Base-by-base conservation (phyloP, 2,888 invertebrate genomes). In the Dryadula phaetusa region DNA sequence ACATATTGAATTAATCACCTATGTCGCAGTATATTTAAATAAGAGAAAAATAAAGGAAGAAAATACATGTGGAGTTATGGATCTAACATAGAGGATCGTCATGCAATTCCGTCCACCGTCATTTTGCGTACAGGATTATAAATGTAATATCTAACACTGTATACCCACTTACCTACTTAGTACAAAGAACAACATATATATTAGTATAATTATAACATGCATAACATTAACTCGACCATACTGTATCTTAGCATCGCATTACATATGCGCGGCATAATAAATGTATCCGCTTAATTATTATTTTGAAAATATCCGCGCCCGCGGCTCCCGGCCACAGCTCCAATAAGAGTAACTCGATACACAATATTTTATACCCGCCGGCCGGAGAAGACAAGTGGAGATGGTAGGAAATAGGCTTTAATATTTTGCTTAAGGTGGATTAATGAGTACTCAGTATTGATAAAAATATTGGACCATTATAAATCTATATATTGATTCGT, bases 211-310 rank as follows among this genome's bases (percentile, higher is more conserved):
- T 37, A 40, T 34, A 44, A 34, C 20, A 28, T 37, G 10, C 42
- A 60, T 47, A 47, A 56, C 40, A 56, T 44, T 12, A 8, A 32
- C 18, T 7, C 46, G 60, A 71, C 60, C 75, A 75, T 54, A 73
- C 76, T 76, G 74, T 78, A 76, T 63, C 66, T 66, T 75, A 70
- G 74, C 81, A 84, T 83, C 83, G 75, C 84, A 88, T 90, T 87
- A 87, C 82, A 85, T 86, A 89, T 88, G 88, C 88, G 80, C 80
- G 76, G 77, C 80, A 88, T 92, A 91, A 92, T 86, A 90, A 90
- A 92, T 92, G 92, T 90, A 90, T 92, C 92, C 92, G 87, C 81
- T 90, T 92, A 91, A 91, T 92, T 90, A 91, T 92, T 91, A 92
- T 92, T 92, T 92, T 86, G 89, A 90, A 89, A 86, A 88, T 90